These are phyloP conservation scores for Chloroceryle amazona DNA, from an alignment of 2,797 vertebrate species.

Conservation along the genomic window DNA sequence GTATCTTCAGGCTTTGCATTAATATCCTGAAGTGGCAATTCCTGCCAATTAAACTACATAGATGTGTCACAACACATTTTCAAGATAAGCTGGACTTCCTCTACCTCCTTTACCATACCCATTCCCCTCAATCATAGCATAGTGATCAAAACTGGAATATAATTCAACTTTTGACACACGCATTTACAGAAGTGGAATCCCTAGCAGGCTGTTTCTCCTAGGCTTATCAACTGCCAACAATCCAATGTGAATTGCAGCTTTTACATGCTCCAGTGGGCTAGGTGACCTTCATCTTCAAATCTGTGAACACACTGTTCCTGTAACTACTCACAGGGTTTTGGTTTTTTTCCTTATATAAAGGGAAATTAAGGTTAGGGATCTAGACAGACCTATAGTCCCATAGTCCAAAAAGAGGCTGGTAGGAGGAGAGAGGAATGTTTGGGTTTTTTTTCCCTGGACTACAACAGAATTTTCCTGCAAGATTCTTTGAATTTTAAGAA, in stretches of 20 bases:
- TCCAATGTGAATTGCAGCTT: background rate
- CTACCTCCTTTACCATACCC: background rate
- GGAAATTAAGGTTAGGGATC: background rate
- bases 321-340: background rate
- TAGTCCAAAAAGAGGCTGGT: background rate
- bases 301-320: conserved; percentile 4
- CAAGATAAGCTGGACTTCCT: background rate
- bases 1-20: background rate
- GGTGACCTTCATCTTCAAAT: conserved; percentile 38
- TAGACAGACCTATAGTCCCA: background rate
- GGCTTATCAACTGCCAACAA: background rate
- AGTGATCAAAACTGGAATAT: background rate
- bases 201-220: background rate
- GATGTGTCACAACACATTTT: background rate
- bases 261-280: background rate
- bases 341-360: background rate
- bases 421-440: background rate
- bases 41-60: background rate
- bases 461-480: background rate
- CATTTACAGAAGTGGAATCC: background rate
- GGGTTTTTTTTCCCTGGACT: background rate
- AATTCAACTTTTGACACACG: background rate
- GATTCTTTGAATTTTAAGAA: background rate
- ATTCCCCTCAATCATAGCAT: background rate
- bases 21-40: background rate